Percentiles rank a stretch among this genome's conserved stretches.
Evolutionary conservation across 2,113 vertebrate genomes (phyloP).

Genomic region (Illadopsis cleaveri): DNA sequence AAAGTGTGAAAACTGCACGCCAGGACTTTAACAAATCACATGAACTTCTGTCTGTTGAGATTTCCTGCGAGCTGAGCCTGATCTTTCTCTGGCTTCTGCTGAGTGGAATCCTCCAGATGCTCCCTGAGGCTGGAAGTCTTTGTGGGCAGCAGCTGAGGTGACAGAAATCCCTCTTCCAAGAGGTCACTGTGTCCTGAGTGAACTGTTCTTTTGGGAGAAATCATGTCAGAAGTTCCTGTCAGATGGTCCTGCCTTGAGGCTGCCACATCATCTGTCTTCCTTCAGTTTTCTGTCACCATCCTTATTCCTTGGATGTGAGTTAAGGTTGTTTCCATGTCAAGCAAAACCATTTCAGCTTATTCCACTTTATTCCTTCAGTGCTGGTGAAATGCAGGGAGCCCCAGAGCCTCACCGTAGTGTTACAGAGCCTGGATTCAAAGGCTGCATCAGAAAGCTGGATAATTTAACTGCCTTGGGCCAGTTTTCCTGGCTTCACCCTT

Average conservation of each 20-base stretch:
- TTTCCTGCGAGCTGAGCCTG: neutral
- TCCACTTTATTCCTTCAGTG: neutral
- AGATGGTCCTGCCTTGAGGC: neutral
- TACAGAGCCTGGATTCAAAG: neutral
- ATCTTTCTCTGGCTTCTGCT: neutral
- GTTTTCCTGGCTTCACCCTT: neutral
- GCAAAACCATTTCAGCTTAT: neutral
- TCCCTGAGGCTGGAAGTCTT: neutral
- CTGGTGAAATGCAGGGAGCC: neutral
- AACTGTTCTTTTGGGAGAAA: neutral
- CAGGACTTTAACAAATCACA: neutral
- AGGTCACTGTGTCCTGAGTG: neutral
- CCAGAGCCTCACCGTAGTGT: neutral
- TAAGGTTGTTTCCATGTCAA: neutral
- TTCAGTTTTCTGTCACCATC: neutral
- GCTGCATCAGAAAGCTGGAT: neutral
- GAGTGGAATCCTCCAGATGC: neutral
- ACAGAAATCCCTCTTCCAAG: neutral
- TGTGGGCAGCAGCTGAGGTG: neutral
- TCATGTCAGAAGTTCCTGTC: neutral
- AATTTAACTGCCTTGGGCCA: neutral
- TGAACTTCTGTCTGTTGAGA: neutral
- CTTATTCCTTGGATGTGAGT: neutral
- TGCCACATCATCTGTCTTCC: rapidly evolving
- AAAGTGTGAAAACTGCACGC: neutral